Base-by-base conservation (phyloP, 2,888 invertebrate species). In the Antitype chi region DNA sequence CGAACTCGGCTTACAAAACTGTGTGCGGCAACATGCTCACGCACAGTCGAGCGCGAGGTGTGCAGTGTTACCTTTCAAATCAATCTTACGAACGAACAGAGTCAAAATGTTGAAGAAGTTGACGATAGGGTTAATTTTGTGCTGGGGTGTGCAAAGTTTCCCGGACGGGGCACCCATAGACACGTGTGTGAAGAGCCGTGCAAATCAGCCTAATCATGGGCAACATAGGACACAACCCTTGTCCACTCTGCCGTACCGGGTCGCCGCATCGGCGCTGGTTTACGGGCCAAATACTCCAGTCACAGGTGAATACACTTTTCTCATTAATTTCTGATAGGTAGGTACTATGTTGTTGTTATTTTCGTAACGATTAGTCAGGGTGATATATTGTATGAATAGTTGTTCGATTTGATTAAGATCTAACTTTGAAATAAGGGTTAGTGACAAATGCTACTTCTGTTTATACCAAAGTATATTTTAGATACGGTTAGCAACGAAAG, bases 131-230 rank as follows among this genome's bases (percentile, higher is more conserved):
- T 85, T 94, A 63, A 89, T 93, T 79, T 78, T 95, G 86, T 93
- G 92, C 88, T 94, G 93, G 90, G 91, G 94, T 76, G 94, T 94
- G 78, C 90, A 93, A 68, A 97, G 97, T 81, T 98, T 98, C 91
- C 98, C 98, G n/a, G 98, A 98, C 89, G 98, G 98, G 2, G 98
- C 98, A 2, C 98, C 98, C 0, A 97, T 98, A 49, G 98, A 98
- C 91, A 97, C 98, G 53, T 98, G 98, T 91, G 98, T 98, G 6
- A 98, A 98, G 92, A 97, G 97, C 47, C 97, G 97, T 63, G 97
- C 98, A 2, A 98, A 98, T 94, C 97, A 97, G 90, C 98, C 98
- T 0, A 98, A 98, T 92, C 98, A 98, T 88, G 98, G 98, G 4
- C 97, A 98, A 88, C 97, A 98, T 15, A 95, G 97, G 80, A 96